Evolutionary conservation across 2,797 vertebrate species (phyloP).

Genomic region (Coranthus polyacanthus): DNA sequence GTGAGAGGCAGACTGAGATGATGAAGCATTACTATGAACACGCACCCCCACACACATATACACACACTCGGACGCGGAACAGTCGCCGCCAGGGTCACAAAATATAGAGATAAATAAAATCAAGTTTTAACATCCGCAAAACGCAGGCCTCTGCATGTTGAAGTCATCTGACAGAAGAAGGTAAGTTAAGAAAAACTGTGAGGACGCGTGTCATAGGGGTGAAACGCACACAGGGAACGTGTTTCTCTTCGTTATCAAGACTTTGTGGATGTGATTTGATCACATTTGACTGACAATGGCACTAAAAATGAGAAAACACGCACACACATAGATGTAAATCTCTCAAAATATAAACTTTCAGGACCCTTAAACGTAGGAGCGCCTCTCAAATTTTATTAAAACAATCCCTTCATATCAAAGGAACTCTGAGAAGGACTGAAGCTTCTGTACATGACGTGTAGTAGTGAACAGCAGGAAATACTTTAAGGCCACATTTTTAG

Average conservation of each 20-base stretch:
- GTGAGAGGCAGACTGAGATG: conserved; percentile 5
- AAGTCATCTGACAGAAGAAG: neutral
- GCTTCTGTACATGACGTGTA: neutral
- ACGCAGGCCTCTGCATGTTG: neutral
- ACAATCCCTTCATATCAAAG: conserved; percentile 3
- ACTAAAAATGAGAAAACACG: too few relatives aligned
- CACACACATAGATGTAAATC: neutral
- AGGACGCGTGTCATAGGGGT: too few relatives aligned
- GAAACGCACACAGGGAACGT: too few relatives aligned
- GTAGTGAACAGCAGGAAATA: neutral
- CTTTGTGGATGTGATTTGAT: too few relatives aligned
- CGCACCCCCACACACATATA: neutral
- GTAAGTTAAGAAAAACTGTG: too few relatives aligned
- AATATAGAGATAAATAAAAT: neutral
- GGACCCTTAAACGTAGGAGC: too few relatives aligned
- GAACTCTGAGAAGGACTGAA: conserved; percentile 1
- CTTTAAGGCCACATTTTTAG: conserved; percentile 8
- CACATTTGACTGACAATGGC: too few relatives aligned
- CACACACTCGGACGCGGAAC: neutral
- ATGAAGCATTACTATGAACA: neutral
- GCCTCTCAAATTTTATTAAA: too few relatives aligned
- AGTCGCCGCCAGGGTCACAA: neutral
- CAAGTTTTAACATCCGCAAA: neutral
- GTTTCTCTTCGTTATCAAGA: too few relatives aligned
- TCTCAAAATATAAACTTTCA: too few relatives aligned